phyloP scores from a whole-genome alignment of 2,888 invertebrate genomes.

The Girardia tigrina region DNA sequence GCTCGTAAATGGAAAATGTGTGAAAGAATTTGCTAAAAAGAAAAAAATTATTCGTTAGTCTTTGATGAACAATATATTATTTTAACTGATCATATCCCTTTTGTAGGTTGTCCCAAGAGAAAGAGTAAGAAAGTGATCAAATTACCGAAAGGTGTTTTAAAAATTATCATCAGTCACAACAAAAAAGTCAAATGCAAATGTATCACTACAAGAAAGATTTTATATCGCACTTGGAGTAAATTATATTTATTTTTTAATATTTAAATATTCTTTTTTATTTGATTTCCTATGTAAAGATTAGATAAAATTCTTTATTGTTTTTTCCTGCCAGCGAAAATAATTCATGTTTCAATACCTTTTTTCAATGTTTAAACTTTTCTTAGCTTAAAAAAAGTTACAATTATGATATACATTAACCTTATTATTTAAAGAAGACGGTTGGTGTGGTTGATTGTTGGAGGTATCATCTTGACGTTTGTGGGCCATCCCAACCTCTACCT shows the following conservation, averaged over 20 bases:
- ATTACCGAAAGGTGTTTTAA: not conserved
- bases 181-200: not conserved
- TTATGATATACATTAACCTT: no score
- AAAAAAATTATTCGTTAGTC: constrained; percentile 29
- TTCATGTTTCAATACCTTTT: no score
- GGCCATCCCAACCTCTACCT: no score
- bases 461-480: no score
- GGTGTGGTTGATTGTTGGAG: no score
- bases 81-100: not conserved
- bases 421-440: no score
- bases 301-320: no score
- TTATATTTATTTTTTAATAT: not conserved
- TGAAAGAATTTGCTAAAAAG: not conserved
- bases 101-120: not conserved
- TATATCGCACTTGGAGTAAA: not conserved
- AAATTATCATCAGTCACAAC: not conserved
- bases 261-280: no score
- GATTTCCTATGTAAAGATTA: no score
- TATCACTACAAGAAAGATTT: not conserved
- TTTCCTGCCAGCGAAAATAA: no score
- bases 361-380: no score
- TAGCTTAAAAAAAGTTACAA: no score
- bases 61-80: not conserved
- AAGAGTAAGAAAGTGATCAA: not conserved
- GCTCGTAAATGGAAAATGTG: constrained; percentile 3